Conservation (phyloP, 1,140 invertebrate species). For the Macrobrachium nipponense region DNA sequence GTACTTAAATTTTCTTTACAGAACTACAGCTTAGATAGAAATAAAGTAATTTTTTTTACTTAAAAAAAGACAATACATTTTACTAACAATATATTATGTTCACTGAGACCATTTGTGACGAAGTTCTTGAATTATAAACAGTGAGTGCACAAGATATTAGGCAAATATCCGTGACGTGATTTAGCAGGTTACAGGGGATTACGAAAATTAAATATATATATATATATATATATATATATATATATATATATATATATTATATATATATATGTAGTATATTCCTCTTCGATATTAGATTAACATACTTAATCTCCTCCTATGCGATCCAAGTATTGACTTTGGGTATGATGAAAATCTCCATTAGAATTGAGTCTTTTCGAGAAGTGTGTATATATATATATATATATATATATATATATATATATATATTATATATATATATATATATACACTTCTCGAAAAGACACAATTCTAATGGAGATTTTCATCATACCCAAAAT, state of each 20-base stretch:
- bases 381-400: slow-evolving; percentile 9
- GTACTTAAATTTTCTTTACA: no score
- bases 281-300: not conserved
- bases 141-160: not conserved
- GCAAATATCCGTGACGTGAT: not conserved
- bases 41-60: no score
- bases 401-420: slow-evolving; percentile 20
- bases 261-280: slow-evolving; percentile 33
- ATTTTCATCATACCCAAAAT: not conserved
- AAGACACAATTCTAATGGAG: no score
- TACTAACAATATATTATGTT: no score
- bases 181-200: not conserved
- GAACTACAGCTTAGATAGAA: no score
- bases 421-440: slow-evolving; percentile 24
- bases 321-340: not conserved
- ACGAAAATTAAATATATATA: not conserved
- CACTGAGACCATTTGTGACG: no score
- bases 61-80: no score
- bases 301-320: not conserved
- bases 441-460: not conserved
- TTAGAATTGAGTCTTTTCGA: not conserved
- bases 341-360: not conserved
- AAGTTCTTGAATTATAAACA: no score
- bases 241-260: slow-evolving; percentile 35
- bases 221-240: slow-evolving; percentile 38